These are phyloP conservation scores for Dryoscopus gambensis DNA, from an alignment of 2,113 vertebrate species.

Conservation along the genomic window DNA sequence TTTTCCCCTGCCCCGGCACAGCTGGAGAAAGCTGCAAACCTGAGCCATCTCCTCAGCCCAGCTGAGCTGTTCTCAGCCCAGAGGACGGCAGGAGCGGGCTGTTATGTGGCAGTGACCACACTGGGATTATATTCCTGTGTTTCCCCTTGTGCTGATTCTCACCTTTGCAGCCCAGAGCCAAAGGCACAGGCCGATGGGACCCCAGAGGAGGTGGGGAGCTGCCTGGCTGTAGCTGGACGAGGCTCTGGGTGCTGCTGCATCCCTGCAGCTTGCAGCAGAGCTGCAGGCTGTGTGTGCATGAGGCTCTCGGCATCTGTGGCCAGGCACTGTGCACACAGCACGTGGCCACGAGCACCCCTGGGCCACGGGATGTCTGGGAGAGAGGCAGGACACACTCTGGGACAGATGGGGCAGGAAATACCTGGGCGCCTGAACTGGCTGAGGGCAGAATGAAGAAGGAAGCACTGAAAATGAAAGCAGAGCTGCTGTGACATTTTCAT, in stretches of 20 bases:
- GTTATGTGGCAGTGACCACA: fast-evolving
- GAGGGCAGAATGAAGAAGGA: background rate
- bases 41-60: background rate
- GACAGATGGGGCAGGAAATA: background rate
- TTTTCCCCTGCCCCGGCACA: background rate
- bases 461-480: conserved; percentile 36
- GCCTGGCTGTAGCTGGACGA: background rate
- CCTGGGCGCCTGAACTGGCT: background rate
- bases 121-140: background rate
- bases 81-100: background rate
- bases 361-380: background rate
- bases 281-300: fast-evolving
- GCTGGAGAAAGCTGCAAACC: background rate
- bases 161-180: background rate
- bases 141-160: background rate
- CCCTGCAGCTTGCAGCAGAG: background rate
- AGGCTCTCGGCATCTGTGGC: background rate
- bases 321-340: fast-evolving
- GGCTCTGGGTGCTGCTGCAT: background rate
- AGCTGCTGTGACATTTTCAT: conserved; percentile 44
- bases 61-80: background rate
- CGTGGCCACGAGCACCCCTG: fast-evolving
- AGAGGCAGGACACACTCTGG: background rate
- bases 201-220: background rate
- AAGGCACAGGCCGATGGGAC: fast-evolving